These are phyloP conservation scores for Cossypha dichroa DNA, from an alignment of 2,797 vertebrate species.

Conservation along the genomic window DNA sequence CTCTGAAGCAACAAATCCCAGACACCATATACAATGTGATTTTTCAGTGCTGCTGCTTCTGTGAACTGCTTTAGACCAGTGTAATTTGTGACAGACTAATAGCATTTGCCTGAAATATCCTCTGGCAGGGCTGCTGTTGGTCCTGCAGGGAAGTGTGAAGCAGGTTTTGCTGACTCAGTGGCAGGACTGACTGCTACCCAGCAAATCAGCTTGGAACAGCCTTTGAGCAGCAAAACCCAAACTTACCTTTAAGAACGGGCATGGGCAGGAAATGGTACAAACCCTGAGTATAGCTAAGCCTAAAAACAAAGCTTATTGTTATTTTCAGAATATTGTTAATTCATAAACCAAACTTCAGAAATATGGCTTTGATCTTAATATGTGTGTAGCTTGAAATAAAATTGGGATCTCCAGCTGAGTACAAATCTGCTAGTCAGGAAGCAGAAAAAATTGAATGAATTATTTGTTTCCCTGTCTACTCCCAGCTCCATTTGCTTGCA, in stretches of 20 bases:
- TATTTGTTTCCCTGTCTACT: background rate
- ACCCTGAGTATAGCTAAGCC: background rate
- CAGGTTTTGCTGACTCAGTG: background rate
- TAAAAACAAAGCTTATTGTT: background rate
- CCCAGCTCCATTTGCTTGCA: background rate
- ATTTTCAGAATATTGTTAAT: conserved; percentile 14
- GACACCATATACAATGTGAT: accelerated
- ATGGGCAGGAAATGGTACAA: background rate
- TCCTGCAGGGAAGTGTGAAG: background rate
- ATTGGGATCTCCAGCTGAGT: conserved; percentile 19
- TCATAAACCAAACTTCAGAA: conserved; percentile 22
- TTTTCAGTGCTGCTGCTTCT: background rate
- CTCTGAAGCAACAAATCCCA: background rate
- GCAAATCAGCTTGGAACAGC: background rate
- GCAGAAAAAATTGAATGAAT: background rate
- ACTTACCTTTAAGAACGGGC: background rate
- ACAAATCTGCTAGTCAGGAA: conserved; percentile 1
- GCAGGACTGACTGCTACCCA: background rate
- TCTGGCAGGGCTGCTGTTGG: background rate
- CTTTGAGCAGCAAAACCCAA: background rate
- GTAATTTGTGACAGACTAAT: background rate
- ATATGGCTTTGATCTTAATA: background rate
- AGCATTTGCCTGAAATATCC: background rate
- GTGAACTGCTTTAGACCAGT: background rate
- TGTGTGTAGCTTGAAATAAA: background rate